Evolutionary conservation across 2,888 invertebrate genomes (phyloP), one percentile per base, ranked within the genome.

Genomic region (Rhingia rostrata): DNA sequence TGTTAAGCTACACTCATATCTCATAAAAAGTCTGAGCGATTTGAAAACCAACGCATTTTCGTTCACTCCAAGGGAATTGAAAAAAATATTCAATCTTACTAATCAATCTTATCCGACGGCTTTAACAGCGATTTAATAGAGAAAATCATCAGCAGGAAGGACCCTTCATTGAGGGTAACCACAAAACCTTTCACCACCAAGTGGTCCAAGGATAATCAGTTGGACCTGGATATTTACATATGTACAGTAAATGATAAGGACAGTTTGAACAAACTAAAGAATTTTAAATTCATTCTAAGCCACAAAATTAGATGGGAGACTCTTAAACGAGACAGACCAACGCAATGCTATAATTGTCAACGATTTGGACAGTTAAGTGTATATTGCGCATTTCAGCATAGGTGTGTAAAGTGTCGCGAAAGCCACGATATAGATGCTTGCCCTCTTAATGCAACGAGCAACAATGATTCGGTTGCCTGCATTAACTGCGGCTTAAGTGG

Each of bases 301-400:
- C 51, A 66, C 6, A 67, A 35, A 5, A 70, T 72, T 5, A 4
- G 51, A 0, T 72, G 70, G 51, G 51, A 72, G 0, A 6, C 41
- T 3, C 1, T 61, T 0, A 72, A 72, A 43, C 2, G 41, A 2
- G 9, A 14, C 4, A 45, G n/a, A n/a, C n/a, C n/a, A n/a, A n/a
- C n/a, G n/a, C n/a, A 69, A 12, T 69, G 56, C 5, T 47, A 9
- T 4, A 69, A 30, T 0, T 58, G 69, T 37, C 58, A 47, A 6
- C 2, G 22, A 22, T 47, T 47, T 22, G 22, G 9, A 0, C 14
- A 22, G 14, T 4, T 6, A 22, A 47, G 22, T 22, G 6, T 7
- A 7, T 43, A n/a, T 5, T 43, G 43, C 6, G 12, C n/a, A 43
- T n/a, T n/a, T 43, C 6, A n/a, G n/a, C 43, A n/a, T 6, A 30